Conservation (phyloP, 2,797 vertebrate species). For the Gobio occitaniae region DNA sequence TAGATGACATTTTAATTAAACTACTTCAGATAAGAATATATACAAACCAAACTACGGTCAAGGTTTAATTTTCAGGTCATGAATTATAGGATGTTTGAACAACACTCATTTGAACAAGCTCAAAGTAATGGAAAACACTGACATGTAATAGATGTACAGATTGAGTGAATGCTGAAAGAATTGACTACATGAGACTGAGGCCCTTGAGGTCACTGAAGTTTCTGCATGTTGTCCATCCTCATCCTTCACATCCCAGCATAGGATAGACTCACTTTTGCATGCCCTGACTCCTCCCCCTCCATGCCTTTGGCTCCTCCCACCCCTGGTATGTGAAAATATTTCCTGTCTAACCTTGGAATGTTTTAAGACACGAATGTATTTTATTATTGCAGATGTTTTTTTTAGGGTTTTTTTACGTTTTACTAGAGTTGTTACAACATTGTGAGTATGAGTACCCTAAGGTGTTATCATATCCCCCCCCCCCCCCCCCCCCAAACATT, state of each 20-base stretch:
- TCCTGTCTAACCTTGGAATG: slow-evolving; percentile 33
- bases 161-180: neutral
- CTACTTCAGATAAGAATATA: neutral
- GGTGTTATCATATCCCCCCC: neutral
- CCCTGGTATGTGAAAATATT: slow-evolving; percentile 83
- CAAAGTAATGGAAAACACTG: neutral
- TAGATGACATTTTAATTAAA: neutral
- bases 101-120: neutral
- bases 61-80: neutral
- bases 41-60: neutral
- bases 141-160: neutral
- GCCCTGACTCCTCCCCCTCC: slow-evolving; percentile 79
- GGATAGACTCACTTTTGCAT: slow-evolving; percentile 88
- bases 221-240: slow-evolving; percentile 85
- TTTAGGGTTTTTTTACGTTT: neutral
- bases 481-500: neutral
- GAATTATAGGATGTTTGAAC: neutral
- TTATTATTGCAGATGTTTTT: neutral
- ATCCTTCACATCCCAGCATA: slow-evolving; percentile 72
- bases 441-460: neutral
- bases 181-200: slow-evolving; percentile 19
- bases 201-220: slow-evolving; percentile 70
- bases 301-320: slow-evolving; percentile 76
- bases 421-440: neutral
- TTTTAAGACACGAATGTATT: neutral